phyloP scores from a whole-genome alignment of 2,113 vertebrate genomes.

The Rallus limicola region DNA sequence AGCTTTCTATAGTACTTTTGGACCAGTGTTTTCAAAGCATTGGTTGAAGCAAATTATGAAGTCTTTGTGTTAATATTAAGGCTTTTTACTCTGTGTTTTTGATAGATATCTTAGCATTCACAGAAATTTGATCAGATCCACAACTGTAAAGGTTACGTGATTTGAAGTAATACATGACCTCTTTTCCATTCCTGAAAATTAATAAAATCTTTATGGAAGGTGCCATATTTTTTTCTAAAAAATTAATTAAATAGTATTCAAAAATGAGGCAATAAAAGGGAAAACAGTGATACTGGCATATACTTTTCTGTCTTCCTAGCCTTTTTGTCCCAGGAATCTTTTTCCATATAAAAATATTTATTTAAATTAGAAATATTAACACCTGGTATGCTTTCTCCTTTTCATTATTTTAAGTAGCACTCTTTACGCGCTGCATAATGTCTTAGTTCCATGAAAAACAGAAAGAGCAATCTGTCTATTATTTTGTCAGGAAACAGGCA shows the following conservation, averaged over 20 bases:
- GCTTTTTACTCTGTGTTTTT: not conserved
- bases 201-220: not conserved
- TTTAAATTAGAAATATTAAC: not conserved
- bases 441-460: not conserved
- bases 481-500: not conserved
- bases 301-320: not conserved
- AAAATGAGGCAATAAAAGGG: not conserved
- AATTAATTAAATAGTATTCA: not conserved
- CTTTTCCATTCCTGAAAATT: not conserved
- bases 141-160: not conserved
- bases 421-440: not conserved
- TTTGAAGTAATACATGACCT: not conserved
- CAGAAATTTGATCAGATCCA: not conserved
- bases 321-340: not conserved
- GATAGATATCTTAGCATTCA: not conserved
- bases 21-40: not conserved
- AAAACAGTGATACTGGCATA: not conserved
- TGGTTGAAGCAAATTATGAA: not conserved
- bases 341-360: not conserved
- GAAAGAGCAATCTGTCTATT: not conserved
- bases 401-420: not conserved
- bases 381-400: not conserved
- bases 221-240: not conserved
- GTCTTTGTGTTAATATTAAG: no score
- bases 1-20: not conserved